Evolutionary conservation across 2,113 vertebrate genomes (phyloP).

Genomic region (Craseonycteris thonglongyai): DNA sequence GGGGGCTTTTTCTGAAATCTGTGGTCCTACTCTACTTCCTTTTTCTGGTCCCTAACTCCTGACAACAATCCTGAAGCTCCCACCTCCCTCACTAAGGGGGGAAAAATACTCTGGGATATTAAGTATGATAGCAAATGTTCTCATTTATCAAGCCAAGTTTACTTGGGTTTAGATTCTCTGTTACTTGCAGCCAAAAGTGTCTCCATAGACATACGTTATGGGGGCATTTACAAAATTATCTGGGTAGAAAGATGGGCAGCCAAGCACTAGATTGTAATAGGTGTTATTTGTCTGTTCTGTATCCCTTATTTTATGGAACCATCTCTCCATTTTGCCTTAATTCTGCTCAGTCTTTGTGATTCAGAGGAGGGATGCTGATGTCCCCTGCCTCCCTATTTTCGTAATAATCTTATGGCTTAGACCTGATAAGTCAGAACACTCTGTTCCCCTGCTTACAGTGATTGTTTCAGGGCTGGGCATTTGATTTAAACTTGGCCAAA

Average conservation of each 20-base stretch:
- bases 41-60: not conserved
- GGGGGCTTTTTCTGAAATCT: not conserved
- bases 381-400: not conserved
- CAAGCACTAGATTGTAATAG: too few species aligned
- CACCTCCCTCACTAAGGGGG: not conserved
- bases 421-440: not conserved
- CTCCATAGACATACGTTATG: not conserved
- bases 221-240: not conserved
- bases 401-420: not conserved
- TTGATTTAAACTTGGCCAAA: not conserved
- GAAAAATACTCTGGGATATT: not conserved
- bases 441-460: not conserved
- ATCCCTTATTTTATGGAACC: not conserved
- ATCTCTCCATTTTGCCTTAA: not conserved
- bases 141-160: not conserved
- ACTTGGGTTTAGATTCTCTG: not conserved
- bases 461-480: not conserved
- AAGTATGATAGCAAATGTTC: not conserved
- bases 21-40: not conserved
- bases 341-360: not conserved
- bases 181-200: not conserved
- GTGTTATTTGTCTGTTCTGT: not conserved
- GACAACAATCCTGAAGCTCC: not conserved
- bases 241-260: not conserved
- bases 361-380: not conserved